A percentile compares a stretch with the other conserved stretches of the same genome.
Evolutionary conservation across 2,113 vertebrate species (phyloP).

Genomic region (Atractosteus spatula): DNA sequence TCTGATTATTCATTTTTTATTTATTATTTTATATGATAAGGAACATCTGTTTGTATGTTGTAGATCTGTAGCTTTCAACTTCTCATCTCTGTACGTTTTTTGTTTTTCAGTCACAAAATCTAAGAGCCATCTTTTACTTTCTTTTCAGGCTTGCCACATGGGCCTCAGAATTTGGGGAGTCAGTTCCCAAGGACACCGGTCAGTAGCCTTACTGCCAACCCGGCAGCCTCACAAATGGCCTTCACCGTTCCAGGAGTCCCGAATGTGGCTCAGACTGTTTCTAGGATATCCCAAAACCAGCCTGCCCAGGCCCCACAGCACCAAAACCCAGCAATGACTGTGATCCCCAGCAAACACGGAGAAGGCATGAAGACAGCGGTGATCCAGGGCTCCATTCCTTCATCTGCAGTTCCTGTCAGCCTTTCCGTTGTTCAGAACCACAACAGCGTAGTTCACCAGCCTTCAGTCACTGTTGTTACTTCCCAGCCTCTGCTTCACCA

Average conservation of each 20-base stretch:
- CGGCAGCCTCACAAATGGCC: constrained; percentile 78
- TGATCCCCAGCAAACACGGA: constrained; percentile 77
- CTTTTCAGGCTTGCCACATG: constrained; percentile 70
- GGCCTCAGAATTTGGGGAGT: constrained; percentile 70
- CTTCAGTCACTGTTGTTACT: constrained; percentile 60
- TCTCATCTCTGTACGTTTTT: neutral
- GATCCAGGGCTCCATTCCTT: constrained; percentile 79
- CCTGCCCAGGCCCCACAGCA: constrained; percentile 69
- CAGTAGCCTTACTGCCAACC: constrained; percentile 70
- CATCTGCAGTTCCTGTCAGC: constrained; percentile 66
- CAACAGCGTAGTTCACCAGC: constrained; percentile 64
- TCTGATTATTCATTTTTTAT: too few relatives aligned
- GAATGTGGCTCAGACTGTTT: constrained; percentile 73
- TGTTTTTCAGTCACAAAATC: too few relatives aligned
- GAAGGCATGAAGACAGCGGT: constrained; percentile 76
- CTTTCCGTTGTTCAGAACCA: constrained; percentile 75
- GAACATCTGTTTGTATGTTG: neutral
- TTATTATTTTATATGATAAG: constrained; percentile 13
- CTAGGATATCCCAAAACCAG: constrained; percentile 68
- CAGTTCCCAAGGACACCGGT: constrained; percentile 75
- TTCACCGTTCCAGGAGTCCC: constrained; percentile 79
- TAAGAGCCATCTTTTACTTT: neutral
- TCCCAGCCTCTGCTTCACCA: constrained; percentile 80
- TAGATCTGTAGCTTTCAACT: constrained; percentile 1
- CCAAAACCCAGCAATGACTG: constrained; percentile 72